phyloP scores from a whole-genome alignment of 1,140 invertebrate species.

The Saccostrea cuccullata region DNA sequence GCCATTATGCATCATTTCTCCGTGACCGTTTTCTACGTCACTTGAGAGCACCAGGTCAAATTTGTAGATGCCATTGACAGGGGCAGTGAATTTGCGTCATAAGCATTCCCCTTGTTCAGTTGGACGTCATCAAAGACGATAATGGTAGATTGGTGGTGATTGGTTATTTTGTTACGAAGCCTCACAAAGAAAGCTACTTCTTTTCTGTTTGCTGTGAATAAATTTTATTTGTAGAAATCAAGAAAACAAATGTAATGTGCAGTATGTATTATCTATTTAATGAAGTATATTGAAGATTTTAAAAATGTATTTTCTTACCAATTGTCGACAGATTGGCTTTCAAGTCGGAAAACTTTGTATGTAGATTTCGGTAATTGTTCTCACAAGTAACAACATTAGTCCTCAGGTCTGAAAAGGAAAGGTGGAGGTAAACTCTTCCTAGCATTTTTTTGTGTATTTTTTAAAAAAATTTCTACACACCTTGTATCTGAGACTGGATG shows the following conservation, averaged over 20 bases:
- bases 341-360: no score
- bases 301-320: no score
- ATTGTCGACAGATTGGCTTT: no score
- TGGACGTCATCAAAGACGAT: slow-evolving; percentile 32
- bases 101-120: slow-evolving; percentile 23
- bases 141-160: slow-evolving; percentile 22
- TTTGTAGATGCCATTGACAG: slow-evolving; percentile 11
- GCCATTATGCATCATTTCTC: slow-evolving; percentile 30
- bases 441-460: no score
- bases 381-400: no score
- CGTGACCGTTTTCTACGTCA: slow-evolving; percentile 23
- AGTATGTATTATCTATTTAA: no score
- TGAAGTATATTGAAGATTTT: no score
- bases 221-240: not conserved
- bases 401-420: no score
- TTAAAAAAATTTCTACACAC: not conserved
- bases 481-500: not conserved
- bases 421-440: no score
- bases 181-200: slow-evolving; percentile 36
- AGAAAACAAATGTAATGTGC: no score
- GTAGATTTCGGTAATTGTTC: not conserved
- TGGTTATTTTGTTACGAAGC: slow-evolving; percentile 16
- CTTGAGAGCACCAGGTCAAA: slow-evolving; percentile 38
- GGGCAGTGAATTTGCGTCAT: slow-evolving; percentile 20
- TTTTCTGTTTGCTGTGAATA: not conserved